These are phyloP conservation scores for Vombatus ursinus DNA, from an alignment of 2,113 vertebrate species.

Conservation along the genomic window DNA sequence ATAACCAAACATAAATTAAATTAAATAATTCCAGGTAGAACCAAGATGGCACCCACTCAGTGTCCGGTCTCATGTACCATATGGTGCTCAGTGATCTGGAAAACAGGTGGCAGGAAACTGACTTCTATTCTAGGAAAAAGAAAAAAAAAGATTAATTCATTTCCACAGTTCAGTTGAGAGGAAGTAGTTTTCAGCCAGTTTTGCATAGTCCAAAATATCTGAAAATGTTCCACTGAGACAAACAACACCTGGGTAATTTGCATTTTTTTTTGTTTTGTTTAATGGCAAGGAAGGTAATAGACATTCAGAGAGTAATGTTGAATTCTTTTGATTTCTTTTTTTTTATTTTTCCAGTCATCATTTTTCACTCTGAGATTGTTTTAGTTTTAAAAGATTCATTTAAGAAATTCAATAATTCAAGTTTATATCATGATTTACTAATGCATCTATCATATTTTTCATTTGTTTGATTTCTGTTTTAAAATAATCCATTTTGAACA, in stretches of 20 bases:
- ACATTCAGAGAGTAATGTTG: conserved; percentile 6
- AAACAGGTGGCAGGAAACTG: not conserved
- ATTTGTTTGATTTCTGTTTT: not conserved
- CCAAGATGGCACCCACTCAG: accelerated
- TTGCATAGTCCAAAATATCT: not conserved
- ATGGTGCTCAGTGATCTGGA: conserved; percentile 29
- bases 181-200: conserved; percentile 31
- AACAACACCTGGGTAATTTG: conserved; percentile 71
- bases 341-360: conserved; percentile 14
- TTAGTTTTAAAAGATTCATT: not conserved
- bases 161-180: conserved; percentile 18
- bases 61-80: not conserved
- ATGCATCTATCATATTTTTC: not conserved
- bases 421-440: not conserved
- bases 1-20: not conserved
- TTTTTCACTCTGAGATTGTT: not conserved
- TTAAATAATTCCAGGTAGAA: not conserved
- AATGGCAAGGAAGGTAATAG: not conserved
- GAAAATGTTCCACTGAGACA: conserved; percentile 34
- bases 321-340: not conserved
- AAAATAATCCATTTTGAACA: too few relatives aligned
- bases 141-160: conserved; percentile 33
- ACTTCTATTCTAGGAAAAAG: conserved; percentile 60
- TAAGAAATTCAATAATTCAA: not conserved
- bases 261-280: conserved; percentile 51